Base-by-base conservation (phyloP, 1,140 invertebrate species). In the Trichonephila clavipes region DNA sequence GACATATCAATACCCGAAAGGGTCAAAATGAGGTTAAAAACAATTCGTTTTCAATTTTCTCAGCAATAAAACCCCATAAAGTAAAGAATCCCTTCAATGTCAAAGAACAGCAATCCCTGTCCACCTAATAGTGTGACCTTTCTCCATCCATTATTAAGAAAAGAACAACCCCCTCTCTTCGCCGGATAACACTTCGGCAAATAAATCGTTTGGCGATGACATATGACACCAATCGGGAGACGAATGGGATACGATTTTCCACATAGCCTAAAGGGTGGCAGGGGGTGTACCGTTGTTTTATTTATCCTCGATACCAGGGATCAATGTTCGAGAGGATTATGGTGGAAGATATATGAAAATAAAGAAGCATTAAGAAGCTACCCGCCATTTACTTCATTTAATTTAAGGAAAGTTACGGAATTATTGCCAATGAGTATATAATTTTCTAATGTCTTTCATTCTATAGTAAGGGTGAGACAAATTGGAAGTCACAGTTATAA, bases 91-190 rank as follows among this genome's bases (percentile, higher is more conserved):
- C 34, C 72, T 19, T 40, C 28, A 5, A 77, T 77, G 72, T 14
- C 72, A 77, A 77, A 77, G 72, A 77, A 77, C 72, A 77, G 28
- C 24, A 14, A 24, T 24, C n/a, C 51, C 51, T 51, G 51, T 51
- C 51, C 51, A 51, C 51, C 61, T 19, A 28, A 14, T 28, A 28
- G 28, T 28, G 28, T 28, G 72, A 77, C 72, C 72, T 69, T 69
- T 69, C 62, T 62, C 28, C 72, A 77, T 77, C 72, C 72, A 77
- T 77, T 77, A 77, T 77, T 77, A 28, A 77, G 72, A 12, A 77
- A 40, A 34, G 72, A 16, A 28, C 72, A 28, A 77, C 28, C 24
- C 18, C 14, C 28, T 77, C 28, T 34, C 28, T 19, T 77, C 72
- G 72, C 72, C 34, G 69, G 69, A 77, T 12, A 51, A 51, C 51